Evolutionary conservation across 2,113 vertebrate genomes (phyloP).

Genomic region (Carollia perspicillata): DNA sequence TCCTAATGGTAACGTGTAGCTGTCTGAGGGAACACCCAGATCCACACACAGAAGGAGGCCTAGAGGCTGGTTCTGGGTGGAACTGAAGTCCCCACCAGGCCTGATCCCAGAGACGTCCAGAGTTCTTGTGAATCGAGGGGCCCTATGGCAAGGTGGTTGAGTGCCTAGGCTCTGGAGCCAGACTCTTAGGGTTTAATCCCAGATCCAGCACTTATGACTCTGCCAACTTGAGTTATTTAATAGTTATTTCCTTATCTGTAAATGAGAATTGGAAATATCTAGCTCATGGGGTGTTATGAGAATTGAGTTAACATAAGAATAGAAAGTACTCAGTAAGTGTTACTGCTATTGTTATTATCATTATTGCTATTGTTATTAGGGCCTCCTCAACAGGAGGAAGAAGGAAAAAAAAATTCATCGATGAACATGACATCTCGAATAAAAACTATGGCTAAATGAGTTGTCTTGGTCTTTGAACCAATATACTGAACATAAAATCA

Average conservation of each 20-base stretch:
- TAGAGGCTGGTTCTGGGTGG: not conserved
- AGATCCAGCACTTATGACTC: not conserved
- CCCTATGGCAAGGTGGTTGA: conserved; percentile 14
- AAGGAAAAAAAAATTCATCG: not conserved
- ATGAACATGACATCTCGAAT: not conserved
- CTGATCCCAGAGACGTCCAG: not conserved
- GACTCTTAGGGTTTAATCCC: not conserved
- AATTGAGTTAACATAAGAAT: not conserved
- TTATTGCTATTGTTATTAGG: not conserved
- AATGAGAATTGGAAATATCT: not conserved
- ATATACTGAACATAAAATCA: not conserved
- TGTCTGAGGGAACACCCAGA: not conserved
- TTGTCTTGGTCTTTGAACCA: conserved; percentile 1
- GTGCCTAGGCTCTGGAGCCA: not conserved
- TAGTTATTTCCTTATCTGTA: not conserved
- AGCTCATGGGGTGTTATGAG: not conserved
- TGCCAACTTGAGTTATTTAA: not conserved
- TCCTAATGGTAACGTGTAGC: not conserved
- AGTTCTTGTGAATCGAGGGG: not conserved
- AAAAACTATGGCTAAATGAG: not conserved
- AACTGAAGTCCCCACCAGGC: not conserved
- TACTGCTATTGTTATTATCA: not conserved
- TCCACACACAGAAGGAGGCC: not conserved
- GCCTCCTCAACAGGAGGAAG: not conserved
- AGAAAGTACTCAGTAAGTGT: not conserved